phyloP scores from a whole-genome alignment of 2,113 vertebrate genomes.

The Tupaia tana region DNA sequence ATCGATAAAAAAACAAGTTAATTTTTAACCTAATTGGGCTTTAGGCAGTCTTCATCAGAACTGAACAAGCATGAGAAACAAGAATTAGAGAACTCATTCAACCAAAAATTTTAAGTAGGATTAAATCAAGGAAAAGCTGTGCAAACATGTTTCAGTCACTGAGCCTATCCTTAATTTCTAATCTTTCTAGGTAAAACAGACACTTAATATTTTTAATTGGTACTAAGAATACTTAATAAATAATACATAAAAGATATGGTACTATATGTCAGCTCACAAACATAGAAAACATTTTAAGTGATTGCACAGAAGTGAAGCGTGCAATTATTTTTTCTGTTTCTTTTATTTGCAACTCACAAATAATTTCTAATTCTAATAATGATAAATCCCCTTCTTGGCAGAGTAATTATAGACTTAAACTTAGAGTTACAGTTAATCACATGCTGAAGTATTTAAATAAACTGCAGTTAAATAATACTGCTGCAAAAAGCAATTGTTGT shows the following conservation, averaged over 20 bases:
- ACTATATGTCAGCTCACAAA: not conserved
- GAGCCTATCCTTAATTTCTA: not conserved
- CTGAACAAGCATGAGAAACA: not conserved
- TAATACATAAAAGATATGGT: not conserved
- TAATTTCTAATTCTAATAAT: constrained; percentile 21
- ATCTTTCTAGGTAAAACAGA: constrained; percentile 4
- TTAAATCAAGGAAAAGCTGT: constrained; percentile 51
- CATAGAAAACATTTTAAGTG: constrained; percentile 6
- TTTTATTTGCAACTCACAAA: constrained; percentile 42
- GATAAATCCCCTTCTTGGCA: not conserved
- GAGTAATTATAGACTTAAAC: not conserved
- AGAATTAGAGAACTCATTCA: not conserved
- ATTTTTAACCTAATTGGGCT: constrained; percentile 16
- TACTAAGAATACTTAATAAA: constrained; percentile 39
- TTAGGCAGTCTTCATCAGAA: constrained; percentile 15
- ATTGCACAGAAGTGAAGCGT: not conserved
- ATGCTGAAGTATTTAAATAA: constrained; percentile 22
- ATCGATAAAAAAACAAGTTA: not conserved
- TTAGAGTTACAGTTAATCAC: constrained; percentile 10
- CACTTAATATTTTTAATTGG: constrained; percentile 37
- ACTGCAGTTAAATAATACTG: constrained; percentile 14
- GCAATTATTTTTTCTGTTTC: not conserved
- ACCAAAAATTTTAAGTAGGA: not conserved
- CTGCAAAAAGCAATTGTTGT: not conserved
- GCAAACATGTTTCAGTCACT: not conserved